phyloP scores from a whole-genome alignment of 2,888 invertebrate genomes.

The Zele albiditarsus region DNA sequence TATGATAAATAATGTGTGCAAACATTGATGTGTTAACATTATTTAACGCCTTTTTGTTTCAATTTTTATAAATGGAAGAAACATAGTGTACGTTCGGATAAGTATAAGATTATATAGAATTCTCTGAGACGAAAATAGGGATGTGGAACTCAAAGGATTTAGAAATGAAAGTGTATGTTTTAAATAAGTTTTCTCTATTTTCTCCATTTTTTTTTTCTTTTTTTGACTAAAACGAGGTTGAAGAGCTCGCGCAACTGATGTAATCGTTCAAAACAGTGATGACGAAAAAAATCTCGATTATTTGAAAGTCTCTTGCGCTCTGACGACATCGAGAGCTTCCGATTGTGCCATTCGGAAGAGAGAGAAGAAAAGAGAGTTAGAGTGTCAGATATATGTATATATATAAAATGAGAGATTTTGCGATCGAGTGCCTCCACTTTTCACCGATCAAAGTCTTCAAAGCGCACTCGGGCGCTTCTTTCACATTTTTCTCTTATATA shows the following conservation, averaged over 20 bases:
- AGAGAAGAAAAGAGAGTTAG: not conserved
- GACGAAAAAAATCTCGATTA: constrained; percentile 24
- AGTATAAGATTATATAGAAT: too few species aligned
- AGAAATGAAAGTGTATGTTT: not conserved
- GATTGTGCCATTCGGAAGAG: constrained; percentile 25
- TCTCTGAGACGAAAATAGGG: too few species aligned
- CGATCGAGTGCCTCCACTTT: constrained; percentile 65
- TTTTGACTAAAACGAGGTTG: not conserved
- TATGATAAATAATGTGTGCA: too few species aligned
- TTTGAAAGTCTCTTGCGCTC: constrained; percentile 20
- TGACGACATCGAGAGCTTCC: constrained; percentile 28
- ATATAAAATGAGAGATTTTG: constrained; percentile 57
- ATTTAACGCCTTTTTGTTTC: too few species aligned
- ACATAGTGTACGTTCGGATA: too few species aligned
- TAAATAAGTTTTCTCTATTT: not conserved
- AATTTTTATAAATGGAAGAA: too few species aligned
- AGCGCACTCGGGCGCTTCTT: constrained; percentile 38
- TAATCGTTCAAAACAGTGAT: not conserved
- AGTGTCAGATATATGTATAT: not conserved
- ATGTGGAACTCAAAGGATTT: too few species aligned
- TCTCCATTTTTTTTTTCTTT: not conserved
- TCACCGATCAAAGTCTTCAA: constrained; percentile 63
- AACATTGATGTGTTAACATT: too few species aligned
- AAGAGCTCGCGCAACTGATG: not conserved
- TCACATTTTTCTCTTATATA: constrained; percentile 29